Conservation (phyloP, 1,140 invertebrate genomes). For the Nymphalis io region DNA sequence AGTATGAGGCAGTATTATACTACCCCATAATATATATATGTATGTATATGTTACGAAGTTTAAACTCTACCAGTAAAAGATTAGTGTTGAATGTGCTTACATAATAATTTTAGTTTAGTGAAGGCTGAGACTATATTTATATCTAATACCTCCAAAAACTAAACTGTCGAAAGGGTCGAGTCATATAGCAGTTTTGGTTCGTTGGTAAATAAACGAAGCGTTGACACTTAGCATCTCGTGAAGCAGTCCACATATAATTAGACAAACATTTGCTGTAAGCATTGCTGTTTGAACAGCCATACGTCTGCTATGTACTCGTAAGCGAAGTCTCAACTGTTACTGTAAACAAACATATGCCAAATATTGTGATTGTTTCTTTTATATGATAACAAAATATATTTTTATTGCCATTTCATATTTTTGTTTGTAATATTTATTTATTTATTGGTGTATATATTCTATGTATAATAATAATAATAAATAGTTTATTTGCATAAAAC, state of each 20-base stretch:
- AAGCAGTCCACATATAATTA: constrained; percentile 11
- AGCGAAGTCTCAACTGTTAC: neutral
- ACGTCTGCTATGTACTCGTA: neutral
- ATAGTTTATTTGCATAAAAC: no score
- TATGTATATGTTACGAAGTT: no score
- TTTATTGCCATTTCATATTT: neutral
- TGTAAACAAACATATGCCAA: constrained; percentile 1
- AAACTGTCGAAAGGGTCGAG: no score
- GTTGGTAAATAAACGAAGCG: neutral
- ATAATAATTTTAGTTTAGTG: no score
- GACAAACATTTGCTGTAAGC: constrained; percentile 6
- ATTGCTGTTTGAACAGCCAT: constrained; percentile 8
- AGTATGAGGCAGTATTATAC: no score
- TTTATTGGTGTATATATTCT: neutral
- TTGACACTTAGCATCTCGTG: constrained; percentile 4
- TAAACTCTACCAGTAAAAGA: no score
- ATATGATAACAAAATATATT: neutral
- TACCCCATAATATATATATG: no score
- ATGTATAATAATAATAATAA: no score
- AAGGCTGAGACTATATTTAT: no score
- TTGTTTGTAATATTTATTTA: neutral
- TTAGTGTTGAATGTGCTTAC: no score
- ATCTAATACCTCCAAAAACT: no score
- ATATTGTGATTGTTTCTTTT: neutral
- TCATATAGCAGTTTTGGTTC: neutral